Percentiles rank a stretch among this genome's conserved stretches.
phyloP scores from a whole-genome alignment of 1,140 invertebrate genomes.

The Globodera rostochiensis region DNA sequence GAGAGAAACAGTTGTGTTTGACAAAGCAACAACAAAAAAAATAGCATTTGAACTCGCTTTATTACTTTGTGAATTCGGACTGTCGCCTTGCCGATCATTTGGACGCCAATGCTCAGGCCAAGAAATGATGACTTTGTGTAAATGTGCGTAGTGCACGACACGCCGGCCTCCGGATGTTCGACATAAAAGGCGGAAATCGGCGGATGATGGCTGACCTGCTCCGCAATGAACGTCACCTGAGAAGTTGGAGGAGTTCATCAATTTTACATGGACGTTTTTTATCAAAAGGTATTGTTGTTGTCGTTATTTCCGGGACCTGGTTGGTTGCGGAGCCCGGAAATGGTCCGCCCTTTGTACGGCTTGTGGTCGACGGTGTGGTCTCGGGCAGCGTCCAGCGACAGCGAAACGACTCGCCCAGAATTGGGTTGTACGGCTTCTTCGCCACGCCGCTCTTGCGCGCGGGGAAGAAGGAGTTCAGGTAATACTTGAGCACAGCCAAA shows the following conservation, averaged over 20 bases:
- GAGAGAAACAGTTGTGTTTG: not conserved
- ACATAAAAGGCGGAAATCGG: constrained; percentile 74
- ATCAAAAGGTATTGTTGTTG: too few species aligned
- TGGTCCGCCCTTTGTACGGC: constrained; percentile 47
- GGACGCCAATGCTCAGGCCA: constrained; percentile 70
- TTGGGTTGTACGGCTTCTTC: constrained; percentile 72
- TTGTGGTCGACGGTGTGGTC: constrained; percentile 73
- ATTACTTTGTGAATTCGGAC: constrained; percentile 67
- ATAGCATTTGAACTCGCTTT: too few species aligned
- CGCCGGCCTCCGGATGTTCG: constrained; percentile 67
- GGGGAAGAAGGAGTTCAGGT: constrained; percentile 69
- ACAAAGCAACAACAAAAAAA: not conserved
- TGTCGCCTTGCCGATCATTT: constrained; percentile 69
- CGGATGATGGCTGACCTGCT: constrained; percentile 98
- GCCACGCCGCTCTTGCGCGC: constrained; percentile 70
- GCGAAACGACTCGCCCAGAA: constrained; percentile 71
- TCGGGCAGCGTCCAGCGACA: constrained; percentile 69
- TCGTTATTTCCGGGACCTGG: constrained; percentile 36
- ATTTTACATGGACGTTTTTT: not conserved
- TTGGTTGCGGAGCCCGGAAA: constrained; percentile 64
- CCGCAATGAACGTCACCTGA: constrained; percentile 79
- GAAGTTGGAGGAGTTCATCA: not conserved
- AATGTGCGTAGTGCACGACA: constrained; percentile 70
- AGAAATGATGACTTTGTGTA: constrained; percentile 72
- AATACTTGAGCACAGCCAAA: constrained; percentile 53